phyloP scores from a whole-genome alignment of 2,888 invertebrate genomes.

The Sinotaia quadrata region DNA sequence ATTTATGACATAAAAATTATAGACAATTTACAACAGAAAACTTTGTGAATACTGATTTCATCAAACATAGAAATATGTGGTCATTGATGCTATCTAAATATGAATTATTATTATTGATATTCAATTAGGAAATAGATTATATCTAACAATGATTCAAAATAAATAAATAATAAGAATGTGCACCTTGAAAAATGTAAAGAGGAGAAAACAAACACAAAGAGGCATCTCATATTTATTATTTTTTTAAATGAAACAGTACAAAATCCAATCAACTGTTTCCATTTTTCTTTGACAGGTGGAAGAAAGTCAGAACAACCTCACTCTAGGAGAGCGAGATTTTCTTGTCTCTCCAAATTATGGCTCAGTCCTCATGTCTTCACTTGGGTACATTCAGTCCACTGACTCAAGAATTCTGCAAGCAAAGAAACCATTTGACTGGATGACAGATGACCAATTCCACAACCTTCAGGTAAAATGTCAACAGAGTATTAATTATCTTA shows the following conservation, averaged over 20 bases:
- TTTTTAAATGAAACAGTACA: background rate
- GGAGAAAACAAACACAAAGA: no score
- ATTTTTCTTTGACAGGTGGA: conserved; percentile 58
- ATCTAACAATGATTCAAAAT: no score
- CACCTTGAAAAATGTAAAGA: no score
- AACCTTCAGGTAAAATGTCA: conserved; percentile 68
- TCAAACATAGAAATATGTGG: no score
- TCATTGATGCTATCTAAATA: no score
- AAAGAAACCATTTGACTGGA: conserved; percentile 73
- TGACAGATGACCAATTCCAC: conserved; percentile 71
- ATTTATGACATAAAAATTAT: no score
- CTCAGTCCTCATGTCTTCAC: conserved; percentile 66
- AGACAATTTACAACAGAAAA: no score
- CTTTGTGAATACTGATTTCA: no score
- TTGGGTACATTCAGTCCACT: conserved; percentile 50
- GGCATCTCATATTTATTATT: background rate
- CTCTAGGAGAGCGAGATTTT: conserved; percentile 70
- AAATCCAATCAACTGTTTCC: background rate
- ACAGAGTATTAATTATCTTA: no score
- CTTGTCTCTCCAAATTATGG: conserved; percentile 70
- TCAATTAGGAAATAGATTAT: no score
- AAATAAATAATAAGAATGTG: no score
- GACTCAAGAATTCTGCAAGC: conserved; percentile 62
- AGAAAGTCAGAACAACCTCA: conserved; percentile 62
- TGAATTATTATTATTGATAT: no score